phyloP scores from a whole-genome alignment of 2,797 vertebrate species.

The Sebastes umbrosus region DNA sequence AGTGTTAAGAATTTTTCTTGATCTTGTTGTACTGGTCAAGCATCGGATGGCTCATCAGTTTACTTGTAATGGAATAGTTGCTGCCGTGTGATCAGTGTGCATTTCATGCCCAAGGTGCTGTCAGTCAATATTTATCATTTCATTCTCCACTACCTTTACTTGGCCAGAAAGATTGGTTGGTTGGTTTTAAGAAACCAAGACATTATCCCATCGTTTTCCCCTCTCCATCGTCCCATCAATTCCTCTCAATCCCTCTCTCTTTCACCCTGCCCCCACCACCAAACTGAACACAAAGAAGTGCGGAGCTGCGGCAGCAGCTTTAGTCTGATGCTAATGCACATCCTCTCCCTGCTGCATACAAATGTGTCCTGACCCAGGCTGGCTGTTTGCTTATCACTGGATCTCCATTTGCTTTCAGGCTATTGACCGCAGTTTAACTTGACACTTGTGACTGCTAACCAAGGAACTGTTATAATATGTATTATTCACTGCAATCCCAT shows the following conservation, averaged over 20 bases:
- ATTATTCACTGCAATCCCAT: conserved; percentile 16
- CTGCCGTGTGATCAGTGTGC: conserved; percentile 8
- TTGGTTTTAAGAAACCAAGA: conserved; percentile 59
- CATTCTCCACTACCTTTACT: conserved; percentile 27
- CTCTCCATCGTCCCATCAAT: conserved; percentile 80
- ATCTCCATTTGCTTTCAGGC: conserved; percentile 68
- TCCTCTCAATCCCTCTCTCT: conserved; percentile 58
- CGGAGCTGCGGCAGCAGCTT: conserved; percentile 80
- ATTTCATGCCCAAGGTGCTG: conserved; percentile 36
- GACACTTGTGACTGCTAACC: conserved; percentile 54
- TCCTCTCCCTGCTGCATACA: conserved; percentile 82
- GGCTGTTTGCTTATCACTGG: conserved; percentile 73
- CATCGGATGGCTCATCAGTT: neutral
- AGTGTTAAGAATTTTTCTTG: neutral
- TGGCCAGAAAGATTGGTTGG: conserved; percentile 24
- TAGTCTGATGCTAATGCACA: conserved; percentile 85
- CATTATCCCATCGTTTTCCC: conserved; percentile 74
- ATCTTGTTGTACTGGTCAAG: neutral
- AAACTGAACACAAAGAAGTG: conserved; percentile 80
- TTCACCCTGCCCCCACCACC: conserved; percentile 74
- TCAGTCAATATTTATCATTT: conserved; percentile 35
- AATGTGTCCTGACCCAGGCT: conserved; percentile 79
- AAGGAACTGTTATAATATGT: conserved; percentile 26
- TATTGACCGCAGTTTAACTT: conserved; percentile 69
- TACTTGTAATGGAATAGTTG: conserved; percentile 8